These are phyloP conservation scores for Anthoscopus minutus DNA, from an alignment of 2,113 vertebrate genomes.

Conservation along the genomic window DNA sequence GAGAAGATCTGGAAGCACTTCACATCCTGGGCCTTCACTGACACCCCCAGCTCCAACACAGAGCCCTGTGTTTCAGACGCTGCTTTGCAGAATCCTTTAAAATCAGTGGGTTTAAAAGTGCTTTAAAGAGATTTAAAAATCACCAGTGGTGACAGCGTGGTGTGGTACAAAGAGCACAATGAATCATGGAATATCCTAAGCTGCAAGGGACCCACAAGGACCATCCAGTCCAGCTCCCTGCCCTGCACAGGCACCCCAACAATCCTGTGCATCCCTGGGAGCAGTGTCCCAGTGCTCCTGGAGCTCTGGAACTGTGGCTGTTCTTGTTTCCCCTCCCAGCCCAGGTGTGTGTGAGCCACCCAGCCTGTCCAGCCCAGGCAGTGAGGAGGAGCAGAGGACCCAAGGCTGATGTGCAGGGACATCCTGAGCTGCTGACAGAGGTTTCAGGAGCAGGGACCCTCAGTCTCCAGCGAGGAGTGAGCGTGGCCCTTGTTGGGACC, in stretches of 20 bases:
- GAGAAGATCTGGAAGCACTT: neutral
- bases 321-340: neutral
- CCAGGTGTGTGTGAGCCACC: neutral
- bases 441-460: neutral
- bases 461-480: neutral
- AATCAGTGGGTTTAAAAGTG: neutral
- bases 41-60: neutral
- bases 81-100: neutral
- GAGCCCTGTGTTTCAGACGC: neutral
- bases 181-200: neutral
- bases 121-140: neutral
- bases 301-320: neutral
- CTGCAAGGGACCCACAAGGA: neutral
- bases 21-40: neutral
- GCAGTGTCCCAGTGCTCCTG: accelerated
- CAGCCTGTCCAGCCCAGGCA: neutral
- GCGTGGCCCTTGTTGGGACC: neutral
- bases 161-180: neutral
- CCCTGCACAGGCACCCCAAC: neutral
- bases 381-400: neutral
- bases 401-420: neutral
- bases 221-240: neutral
- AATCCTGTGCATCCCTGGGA: neutral
- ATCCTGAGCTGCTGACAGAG: neutral
- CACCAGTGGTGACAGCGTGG: neutral